These are phyloP conservation scores for Erannis defoliaria DNA, from an alignment of 2,888 invertebrate genomes.

Conservation along the genomic window DNA sequence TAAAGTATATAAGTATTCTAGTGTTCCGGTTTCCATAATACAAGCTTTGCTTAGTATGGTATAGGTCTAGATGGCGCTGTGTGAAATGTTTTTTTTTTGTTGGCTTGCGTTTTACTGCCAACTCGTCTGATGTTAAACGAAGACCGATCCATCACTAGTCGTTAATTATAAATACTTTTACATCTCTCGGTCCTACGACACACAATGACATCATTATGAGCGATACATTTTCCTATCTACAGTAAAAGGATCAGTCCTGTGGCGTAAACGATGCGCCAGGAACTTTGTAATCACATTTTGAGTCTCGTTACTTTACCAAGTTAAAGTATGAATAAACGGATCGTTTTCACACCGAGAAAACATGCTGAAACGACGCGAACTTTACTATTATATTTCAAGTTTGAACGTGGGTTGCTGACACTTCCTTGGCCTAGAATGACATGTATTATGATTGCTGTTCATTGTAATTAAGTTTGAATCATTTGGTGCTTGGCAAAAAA, in stretches of 20 bases:
- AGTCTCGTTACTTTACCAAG: slow-evolving; percentile 25
- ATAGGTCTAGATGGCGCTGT: too few species aligned
- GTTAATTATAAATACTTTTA: too few species aligned
- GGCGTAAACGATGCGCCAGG: slow-evolving; percentile 20
- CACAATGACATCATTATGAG: too few species aligned
- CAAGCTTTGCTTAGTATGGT: too few species aligned
- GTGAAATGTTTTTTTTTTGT: too few species aligned
- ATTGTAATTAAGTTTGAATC: not conserved
- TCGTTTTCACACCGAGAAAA: slow-evolving; percentile 28
- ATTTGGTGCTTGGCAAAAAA: too few species aligned
- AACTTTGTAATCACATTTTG: slow-evolving; percentile 30
- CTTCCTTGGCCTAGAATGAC: not conserved
- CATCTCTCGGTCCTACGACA: too few species aligned
- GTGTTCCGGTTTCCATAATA: too few species aligned
- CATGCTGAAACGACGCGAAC: slow-evolving; percentile 15
- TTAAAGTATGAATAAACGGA: slow-evolving; percentile 32
- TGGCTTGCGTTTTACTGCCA: too few species aligned
- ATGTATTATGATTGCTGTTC: not conserved
- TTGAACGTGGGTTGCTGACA: slow-evolving; percentile 15
- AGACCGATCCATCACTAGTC: too few species aligned
- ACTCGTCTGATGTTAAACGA: too few species aligned
- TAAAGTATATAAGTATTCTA: too few species aligned
- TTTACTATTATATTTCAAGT: slow-evolving; percentile 17
- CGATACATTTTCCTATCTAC: not conserved
- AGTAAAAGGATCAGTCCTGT: not conserved